Evolutionary conservation across 2,113 vertebrate species (phyloP), one percentile per base, ranked within the genome.

Genomic region (Protomyctophum bolini): DNA sequence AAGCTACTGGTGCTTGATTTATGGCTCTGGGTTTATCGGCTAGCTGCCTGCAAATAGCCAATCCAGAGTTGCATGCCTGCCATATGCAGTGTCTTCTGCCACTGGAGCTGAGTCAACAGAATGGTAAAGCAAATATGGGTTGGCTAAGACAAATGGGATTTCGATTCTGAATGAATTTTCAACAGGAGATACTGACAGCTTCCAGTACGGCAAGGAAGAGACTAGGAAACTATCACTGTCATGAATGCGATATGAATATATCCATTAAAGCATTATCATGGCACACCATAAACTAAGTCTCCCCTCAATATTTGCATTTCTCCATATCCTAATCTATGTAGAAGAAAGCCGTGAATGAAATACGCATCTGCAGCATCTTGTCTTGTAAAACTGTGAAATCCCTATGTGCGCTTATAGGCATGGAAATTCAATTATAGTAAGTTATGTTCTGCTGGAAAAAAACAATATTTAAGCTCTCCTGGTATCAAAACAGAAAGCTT

Each of bases 11-110:
- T 33, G 70, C 69, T 75, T 88, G 83, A 89, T 86, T 86, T 83
- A 86, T 85, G 75, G 71, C 75, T 75, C 58, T 21, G 11, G 65
- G 82, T 88, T 88, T 85, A 87, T 88, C 86, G 80, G 68, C 82
- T n/a, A n/a, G n/a, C n/a, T 6, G 67, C 72, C 75, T 77, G 68
- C 77, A 86, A 86, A 83, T 74, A 81, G 73, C 67, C 62, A 14
- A 58, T 67, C 58, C 14, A 6, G 8, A n/a, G 78, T 12, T 63
- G 71, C 50, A 6, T 29, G 69, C 55, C 41, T 60, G 64, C 60
- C 58, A 54, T 21, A 21, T 66, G 41, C 75, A 29, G 3, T 46
- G 76, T 1, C 68, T 41, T 58, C 50, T 50, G 68, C 66, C 8
- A 66, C 50, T 12, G 1, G 50, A 71, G 62, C 70, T 62, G 70